Evolutionary conservation across 2,113 vertebrate genomes (phyloP).

Genomic region (Laterallus jamaicensis): DNA sequence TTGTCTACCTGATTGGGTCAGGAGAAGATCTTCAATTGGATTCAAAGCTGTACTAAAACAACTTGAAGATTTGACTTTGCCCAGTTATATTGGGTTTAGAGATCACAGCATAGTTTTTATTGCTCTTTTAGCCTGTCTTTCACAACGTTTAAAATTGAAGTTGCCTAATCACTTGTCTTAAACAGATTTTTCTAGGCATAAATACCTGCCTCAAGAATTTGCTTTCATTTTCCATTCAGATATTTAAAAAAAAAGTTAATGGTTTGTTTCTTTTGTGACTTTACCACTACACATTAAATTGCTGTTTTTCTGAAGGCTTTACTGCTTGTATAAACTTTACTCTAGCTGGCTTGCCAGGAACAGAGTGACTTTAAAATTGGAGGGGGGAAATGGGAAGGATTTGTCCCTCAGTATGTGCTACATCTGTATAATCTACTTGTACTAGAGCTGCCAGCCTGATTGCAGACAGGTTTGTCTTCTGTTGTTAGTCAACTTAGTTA

Average conservation of each 20-base stretch:
- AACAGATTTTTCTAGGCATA: not conserved
- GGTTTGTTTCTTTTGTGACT: not conserved
- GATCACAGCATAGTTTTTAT: not conserved
- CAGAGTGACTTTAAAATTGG: not conserved
- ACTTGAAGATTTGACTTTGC: constrained; percentile 31
- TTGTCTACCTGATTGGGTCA: constrained; percentile 21
- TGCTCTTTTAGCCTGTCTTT: not conserved
- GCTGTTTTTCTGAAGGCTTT: not conserved
- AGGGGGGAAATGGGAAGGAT: not conserved
- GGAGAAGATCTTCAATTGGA: constrained; percentile 29
- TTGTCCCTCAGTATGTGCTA: rapidly evolving
- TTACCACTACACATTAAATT: constrained; percentile 19
- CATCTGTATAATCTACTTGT: not conserved
- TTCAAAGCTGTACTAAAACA: not conserved
- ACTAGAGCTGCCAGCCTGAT: not conserved
- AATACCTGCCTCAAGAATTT: not conserved
- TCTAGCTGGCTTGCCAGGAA: not conserved
- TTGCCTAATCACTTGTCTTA: not conserved
- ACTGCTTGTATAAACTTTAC: not conserved
- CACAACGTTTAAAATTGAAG: not conserved
- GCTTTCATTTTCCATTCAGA: not conserved
- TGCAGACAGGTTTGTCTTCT: not conserved
- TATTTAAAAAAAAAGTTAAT: not conserved
- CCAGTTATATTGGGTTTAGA: constrained; percentile 42
- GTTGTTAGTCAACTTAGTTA: not conserved